phyloP scores from a whole-genome alignment of 2,113 vertebrate species.

The Lepidothrix coronata region DNA sequence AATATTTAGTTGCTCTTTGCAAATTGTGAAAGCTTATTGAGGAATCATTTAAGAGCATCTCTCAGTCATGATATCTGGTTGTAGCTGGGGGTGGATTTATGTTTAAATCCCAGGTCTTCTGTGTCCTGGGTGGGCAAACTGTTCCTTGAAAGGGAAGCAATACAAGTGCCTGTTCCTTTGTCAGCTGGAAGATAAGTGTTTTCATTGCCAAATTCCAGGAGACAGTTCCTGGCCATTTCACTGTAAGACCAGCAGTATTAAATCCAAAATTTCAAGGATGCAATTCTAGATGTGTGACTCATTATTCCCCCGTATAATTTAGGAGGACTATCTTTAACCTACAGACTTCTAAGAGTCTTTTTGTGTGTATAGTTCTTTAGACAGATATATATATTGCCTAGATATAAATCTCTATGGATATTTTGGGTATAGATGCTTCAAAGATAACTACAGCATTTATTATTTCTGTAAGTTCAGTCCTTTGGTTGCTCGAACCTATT shows the following conservation, averaged over 20 bases:
- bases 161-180: background rate
- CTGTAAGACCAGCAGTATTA: background rate
- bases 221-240: background rate
- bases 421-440: background rate
- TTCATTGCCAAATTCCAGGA: background rate
- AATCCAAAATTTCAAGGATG: background rate
- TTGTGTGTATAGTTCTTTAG: background rate
- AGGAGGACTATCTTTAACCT: background rate
- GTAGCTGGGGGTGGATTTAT: background rate
- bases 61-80: accelerated
- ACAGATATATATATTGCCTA: background rate
- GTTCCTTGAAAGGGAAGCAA: background rate
- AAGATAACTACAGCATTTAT: background rate
- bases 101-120: background rate
- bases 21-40: background rate
- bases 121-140: background rate
- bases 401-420: background rate
- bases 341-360: background rate
- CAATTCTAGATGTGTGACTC: background rate
- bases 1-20: background rate
- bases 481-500: background rate
- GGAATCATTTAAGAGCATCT: background rate
- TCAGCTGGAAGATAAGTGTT: background rate
- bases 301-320: background rate
- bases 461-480: background rate